Base-by-base conservation (phyloP, 1,140 invertebrate genomes). In the Zaprionus taronus region DNA sequence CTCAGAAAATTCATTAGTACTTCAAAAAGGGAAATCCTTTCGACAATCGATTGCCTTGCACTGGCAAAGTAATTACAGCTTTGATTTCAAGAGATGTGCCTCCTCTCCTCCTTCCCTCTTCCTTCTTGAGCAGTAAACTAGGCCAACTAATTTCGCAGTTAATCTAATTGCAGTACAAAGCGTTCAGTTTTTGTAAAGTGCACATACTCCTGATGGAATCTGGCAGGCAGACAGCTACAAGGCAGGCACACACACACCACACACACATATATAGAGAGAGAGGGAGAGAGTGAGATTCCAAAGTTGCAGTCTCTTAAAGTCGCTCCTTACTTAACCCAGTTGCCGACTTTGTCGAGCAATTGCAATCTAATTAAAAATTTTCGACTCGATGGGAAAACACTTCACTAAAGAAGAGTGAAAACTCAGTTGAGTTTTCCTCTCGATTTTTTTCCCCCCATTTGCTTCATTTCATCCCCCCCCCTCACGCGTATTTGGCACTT, bases 301-400 rank as follows among this genome's bases (percentile, higher is more conserved):
- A 24, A 41, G 66, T 38, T 41, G n/a, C 11, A 38, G 49, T 47
- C 15, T 34, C n/a, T 57, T 22, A 51, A 14, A 51, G 47, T 51
- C 20, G 47, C 12, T 6, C 41, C 9, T 34, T 22, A 49, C 26
- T 63, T 70, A 74, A 63, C 58, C 72, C 72, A 74, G 36, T 74
- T 74, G 38, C 66, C 24, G 56, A 68, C 41, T 26, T 68, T 51
- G 15, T 44, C n/a, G 24, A 41, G 34, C 75, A 83, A 83, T 80
- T 85, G 74, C 78, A 85, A 83, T 87, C 74, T 87, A 87, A 87
- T 87, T 89, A 87, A 87, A 87, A 83, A 81, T 67, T 87, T 84
- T 83, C 65, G 60, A 72, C 60, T 78, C 58, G 36, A 55, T 22
- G 28, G 60, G 26, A 57, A 79, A 66, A 49, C 55, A 11, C 65